Evolutionary conservation across 2,113 vertebrate species (phyloP), one percentile per base, ranked within the genome.

Genomic region (Apodemus sylvaticus): DNA sequence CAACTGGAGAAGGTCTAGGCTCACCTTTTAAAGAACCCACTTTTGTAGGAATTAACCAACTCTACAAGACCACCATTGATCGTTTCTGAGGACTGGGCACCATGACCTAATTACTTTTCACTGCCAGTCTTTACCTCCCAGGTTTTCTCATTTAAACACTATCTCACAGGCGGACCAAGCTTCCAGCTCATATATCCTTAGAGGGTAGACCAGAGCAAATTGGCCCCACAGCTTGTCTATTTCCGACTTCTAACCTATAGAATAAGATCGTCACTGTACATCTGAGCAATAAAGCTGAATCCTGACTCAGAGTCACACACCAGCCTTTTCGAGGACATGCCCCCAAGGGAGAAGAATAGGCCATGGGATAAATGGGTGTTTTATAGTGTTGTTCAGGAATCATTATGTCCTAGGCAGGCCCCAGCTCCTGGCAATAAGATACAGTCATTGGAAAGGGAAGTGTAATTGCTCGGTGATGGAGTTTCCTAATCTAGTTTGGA

Each of bases 401-500:
- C n/a, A 64, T 51, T 89, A 81, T 97, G 96, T 96, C 60, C 55
- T 86, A 88, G 81, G 62, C 14, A 95, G 90, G 83, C 4, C 76
- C 39, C 70, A 45, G 92, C 87, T 92, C 93, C 92, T 93, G 77
- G 90, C 86, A 96, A 10, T 76, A 83, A 95, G 87, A 91, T 48
- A 64, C 0, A 0, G 81, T 90, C 77, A 39, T 70, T 97, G 92
- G 86, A 96, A 83, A 7, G 0, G 95, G 34, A 76, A 64, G 7
- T 1, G 0, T 10, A 2, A 92, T 87, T 45, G 10, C 95, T 81
- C 6, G 1, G 76, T 36, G 55, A 1, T 0, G 17, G 85, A 86
- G 81, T 92, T 96, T 81, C 79, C 70, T 95, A 95, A 94, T 85
- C 83, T 93, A 91, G n/a, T 76, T 97, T 97, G 93, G 62, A 68